A percentile compares a stretch with the other conserved stretches of the same genome.
phyloP scores from a whole-genome alignment of 2,797 vertebrate genomes.

The Varecia variegata region DNA sequence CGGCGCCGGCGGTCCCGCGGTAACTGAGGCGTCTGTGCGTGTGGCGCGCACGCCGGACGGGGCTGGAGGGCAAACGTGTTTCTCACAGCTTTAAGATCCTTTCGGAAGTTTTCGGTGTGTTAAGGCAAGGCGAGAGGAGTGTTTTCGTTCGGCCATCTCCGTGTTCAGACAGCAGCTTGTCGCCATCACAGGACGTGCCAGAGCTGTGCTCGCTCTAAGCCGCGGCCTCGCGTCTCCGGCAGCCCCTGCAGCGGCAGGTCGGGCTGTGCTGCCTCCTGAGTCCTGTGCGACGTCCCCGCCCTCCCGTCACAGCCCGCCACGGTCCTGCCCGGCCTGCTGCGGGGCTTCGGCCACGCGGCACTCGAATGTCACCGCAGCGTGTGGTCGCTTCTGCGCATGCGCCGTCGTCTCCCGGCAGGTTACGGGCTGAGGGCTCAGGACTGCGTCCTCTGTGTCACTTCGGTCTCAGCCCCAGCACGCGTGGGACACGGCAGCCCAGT shows the following conservation, averaged over 20 bases:
- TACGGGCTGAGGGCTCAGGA: not conserved
- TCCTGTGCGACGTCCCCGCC: too few relatives aligned
- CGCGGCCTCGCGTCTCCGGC: not conserved
- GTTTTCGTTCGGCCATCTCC: not conserved
- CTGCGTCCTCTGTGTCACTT: too few relatives aligned
- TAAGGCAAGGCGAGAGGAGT: not conserved
- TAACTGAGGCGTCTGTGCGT: not conserved
- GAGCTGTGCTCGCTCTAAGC: not conserved
- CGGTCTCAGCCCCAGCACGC: not conserved
- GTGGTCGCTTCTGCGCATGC: not conserved
- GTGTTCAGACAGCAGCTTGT: not conserved
- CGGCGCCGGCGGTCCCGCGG: not conserved
- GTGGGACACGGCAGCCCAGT: not conserved
- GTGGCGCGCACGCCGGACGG: accelerated
- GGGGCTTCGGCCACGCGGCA: not conserved
- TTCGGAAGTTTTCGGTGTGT: not conserved
- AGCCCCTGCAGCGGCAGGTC: not conserved
- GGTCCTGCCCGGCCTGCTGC: not conserved
- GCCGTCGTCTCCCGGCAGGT: not conserved
- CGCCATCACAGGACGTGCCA: not conserved
- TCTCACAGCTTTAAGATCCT: not conserved
- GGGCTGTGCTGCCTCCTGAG: too few relatives aligned
- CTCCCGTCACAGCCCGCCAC: not conserved
- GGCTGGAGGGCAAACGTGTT: not conserved
- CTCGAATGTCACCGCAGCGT: accelerated